Conservation (phyloP, 1,140 invertebrate genomes). For the Asobara japonica region DNA sequence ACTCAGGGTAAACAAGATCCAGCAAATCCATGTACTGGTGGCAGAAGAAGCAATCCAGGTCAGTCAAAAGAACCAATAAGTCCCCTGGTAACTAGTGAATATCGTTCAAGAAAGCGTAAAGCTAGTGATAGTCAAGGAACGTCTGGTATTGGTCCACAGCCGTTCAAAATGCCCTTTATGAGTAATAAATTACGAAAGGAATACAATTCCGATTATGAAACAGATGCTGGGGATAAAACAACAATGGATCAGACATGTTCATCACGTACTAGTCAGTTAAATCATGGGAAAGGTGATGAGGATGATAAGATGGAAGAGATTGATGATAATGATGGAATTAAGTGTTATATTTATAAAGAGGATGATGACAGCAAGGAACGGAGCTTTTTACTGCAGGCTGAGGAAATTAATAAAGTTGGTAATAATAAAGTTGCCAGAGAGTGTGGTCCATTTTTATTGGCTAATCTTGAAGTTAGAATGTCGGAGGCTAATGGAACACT, state of each 20-base stretch:
- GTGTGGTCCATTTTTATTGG: constrained; percentile 61
- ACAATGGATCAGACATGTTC: constrained; percentile 17
- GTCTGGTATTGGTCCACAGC: constrained; percentile 37
- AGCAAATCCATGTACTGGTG: neutral
- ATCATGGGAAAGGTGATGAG: constrained; percentile 31
- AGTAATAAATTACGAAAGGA: constrained; percentile 33
- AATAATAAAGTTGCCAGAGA: constrained; percentile 45
- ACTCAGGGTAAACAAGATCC: constrained; percentile 40
- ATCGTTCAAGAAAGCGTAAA: constrained; percentile 23
- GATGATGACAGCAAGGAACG: constrained; percentile 53
- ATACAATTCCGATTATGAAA: constrained; percentile 33
- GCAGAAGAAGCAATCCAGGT: constrained; percentile 19
- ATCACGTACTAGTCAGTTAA: constrained; percentile 20
- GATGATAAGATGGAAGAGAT: constrained; percentile 24
- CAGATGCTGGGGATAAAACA: constrained; percentile 31
- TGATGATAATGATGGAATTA: constrained; percentile 46
- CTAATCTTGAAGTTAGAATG: constrained; percentile 64
- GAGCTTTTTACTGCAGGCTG: constrained; percentile 60
- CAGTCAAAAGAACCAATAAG: constrained; percentile 33
- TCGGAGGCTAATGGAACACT: constrained; percentile 62
- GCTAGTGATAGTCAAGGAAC: constrained; percentile 42
- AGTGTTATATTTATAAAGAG: constrained; percentile 59
- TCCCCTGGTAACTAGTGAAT: constrained; percentile 17
- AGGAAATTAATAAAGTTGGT: constrained; percentile 43
- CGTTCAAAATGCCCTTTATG: constrained; percentile 54